A percentile compares a stretch with the other conserved stretches of the same genome.
Evolutionary conservation across 2,113 vertebrate genomes (phyloP).

Genomic region (Chaetops frenatus): DNA sequence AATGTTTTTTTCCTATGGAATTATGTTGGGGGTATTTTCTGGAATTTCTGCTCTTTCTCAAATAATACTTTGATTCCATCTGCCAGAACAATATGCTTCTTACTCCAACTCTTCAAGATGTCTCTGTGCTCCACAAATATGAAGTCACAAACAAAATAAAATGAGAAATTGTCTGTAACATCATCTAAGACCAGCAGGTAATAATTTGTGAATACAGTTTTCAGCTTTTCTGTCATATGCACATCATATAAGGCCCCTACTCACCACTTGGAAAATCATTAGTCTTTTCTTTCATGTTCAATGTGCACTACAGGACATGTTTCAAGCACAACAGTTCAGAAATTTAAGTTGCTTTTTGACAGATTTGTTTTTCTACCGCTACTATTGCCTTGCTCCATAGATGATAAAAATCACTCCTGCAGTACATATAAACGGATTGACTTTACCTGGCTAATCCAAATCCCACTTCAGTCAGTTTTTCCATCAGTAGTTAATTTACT

Average conservation of each 20-base stretch:
- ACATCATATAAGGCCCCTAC: not conserved
- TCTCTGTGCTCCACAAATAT: not conserved
- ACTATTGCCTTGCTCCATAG: not conserved
- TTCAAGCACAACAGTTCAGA: not conserved
- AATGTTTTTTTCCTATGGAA: not conserved
- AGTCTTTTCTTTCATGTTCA: not conserved
- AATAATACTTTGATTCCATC: not conserved
- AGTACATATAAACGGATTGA: not conserved
- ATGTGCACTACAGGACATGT: not conserved
- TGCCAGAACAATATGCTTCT: conserved; percentile 13
- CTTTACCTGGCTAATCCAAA: not conserved
- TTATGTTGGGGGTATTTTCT: not conserved
- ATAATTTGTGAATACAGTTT: not conserved
- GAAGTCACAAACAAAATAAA: not conserved
- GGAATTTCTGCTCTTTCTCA: not conserved
- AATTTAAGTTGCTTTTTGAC: not conserved
- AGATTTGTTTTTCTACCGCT: not conserved
- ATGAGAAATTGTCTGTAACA: not conserved
- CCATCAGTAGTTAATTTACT: not conserved
- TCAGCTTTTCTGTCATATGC: not conserved
- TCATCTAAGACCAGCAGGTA: not conserved
- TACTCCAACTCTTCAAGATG: conserved; percentile 16
- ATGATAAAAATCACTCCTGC: not conserved
- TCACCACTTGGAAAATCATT: not conserved
- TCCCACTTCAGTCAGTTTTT: not conserved